Evolutionary conservation across 2,797 vertebrate genomes (phyloP).

Genomic region (Hypotaenidia philippensis): DNA sequence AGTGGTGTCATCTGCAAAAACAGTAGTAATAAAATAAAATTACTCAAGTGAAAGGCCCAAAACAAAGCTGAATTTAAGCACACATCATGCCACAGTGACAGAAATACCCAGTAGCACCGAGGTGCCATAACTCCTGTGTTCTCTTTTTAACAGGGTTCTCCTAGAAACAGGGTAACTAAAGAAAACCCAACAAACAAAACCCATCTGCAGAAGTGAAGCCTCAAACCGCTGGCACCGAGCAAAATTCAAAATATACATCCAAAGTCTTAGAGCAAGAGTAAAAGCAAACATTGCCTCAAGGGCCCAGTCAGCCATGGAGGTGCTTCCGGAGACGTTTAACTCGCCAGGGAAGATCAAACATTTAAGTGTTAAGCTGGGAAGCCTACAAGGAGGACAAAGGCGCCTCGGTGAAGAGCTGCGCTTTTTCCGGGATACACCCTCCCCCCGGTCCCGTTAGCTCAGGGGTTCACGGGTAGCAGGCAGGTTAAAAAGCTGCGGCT

Average conservation of each 20-base stretch:
- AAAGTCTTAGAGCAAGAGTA: neutral
- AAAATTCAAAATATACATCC: fast-evolving
- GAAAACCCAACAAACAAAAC: neutral
- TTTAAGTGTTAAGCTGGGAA: neutral
- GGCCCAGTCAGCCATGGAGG: neutral
- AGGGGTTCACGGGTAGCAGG: neutral
- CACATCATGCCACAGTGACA: neutral
- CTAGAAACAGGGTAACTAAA: neutral
- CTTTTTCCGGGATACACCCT: fast-evolving
- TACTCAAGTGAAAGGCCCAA: neutral
- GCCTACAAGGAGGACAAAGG: neutral
- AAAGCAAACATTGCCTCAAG: neutral
- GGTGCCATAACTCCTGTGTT: fast-evolving
- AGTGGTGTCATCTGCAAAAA: constrained; percentile 66
- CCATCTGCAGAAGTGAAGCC: neutral
- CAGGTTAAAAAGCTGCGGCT: fast-evolving
- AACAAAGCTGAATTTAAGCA: neutral
- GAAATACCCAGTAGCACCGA: neutral
- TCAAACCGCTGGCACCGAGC: neutral
- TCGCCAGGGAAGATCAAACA: neutral
- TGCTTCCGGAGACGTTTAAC: neutral
- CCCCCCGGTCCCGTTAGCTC: neutral
- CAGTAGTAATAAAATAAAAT: neutral
- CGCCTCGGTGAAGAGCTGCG: fast-evolving
- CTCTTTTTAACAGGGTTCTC: neutral